These are phyloP conservation scores for Styela clava DNA, from an alignment of 23 tunicate genomes.

Conservation along the genomic window DNA sequence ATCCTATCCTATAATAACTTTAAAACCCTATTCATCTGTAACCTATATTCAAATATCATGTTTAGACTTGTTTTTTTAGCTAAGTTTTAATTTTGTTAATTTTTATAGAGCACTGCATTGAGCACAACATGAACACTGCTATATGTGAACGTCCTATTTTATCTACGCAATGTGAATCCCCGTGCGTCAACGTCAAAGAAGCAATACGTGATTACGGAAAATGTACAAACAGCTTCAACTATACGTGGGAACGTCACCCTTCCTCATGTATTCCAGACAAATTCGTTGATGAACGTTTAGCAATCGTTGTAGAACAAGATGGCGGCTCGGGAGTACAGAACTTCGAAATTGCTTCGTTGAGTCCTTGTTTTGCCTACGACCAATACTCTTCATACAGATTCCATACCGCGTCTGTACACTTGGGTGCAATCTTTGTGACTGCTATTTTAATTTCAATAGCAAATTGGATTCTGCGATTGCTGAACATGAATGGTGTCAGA, in stretches of 20 bases:
- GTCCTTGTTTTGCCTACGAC: background rate
- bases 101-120: slow-evolving; percentile 11
- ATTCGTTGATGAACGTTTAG: slow-evolving; percentile 14
- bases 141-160: slow-evolving; percentile 3
- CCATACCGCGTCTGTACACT: too few relatives aligned
- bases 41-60: too few relatives aligned
- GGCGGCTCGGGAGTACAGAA: background rate
- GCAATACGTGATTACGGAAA: slow-evolving; percentile 27
- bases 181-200: slow-evolving; percentile 47
- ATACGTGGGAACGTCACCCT: slow-evolving; percentile 62
- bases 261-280: slow-evolving; percentile 65
- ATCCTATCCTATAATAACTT: too few relatives aligned
- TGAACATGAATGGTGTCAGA: too few relatives aligned
- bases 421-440: too few relatives aligned
- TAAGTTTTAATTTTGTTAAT: too few relatives aligned
- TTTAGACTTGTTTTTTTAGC: too few relatives aligned
- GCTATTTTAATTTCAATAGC: too few relatives aligned
- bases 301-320: slow-evolving; percentile 6
- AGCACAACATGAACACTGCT: background rate
- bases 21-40: too few relatives aligned
- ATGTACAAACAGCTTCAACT: slow-evolving; percentile 44
- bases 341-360: background rate
- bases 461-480: too few relatives aligned
- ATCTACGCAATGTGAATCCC: slow-evolving; percentile 47
- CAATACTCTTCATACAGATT: too few relatives aligned